These are phyloP conservation scores for Drosophila sordidula DNA, from an alignment of 2,888 invertebrate species.

Conservation along the genomic window DNA sequence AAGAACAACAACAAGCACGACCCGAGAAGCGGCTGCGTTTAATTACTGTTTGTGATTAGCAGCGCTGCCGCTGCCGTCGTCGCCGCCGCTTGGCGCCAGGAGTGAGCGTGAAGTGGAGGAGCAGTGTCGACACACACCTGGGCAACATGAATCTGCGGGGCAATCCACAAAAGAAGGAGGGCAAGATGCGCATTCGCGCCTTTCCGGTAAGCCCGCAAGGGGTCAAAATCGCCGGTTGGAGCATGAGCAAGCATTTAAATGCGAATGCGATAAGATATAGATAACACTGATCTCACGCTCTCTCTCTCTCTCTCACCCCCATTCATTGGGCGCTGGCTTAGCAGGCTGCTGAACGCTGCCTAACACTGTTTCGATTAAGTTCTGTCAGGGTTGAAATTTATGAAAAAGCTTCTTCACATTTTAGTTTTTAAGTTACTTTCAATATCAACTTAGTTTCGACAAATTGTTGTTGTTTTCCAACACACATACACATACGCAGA, in stretches of 20 bases:
- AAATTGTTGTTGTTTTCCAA: conserved; percentile 70
- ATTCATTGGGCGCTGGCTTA: conserved; percentile 23
- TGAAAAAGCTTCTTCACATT: conserved; percentile 55
- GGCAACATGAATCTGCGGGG: conserved; percentile 84
- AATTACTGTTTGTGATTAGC: conserved; percentile 23
- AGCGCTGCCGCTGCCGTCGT: conserved; percentile 28
- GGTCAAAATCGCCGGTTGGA: conserved; percentile 15
- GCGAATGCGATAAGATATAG: conserved; percentile 28
- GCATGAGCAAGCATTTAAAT: conserved; percentile 24
- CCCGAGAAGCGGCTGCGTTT: conserved; percentile 11
- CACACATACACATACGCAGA: conserved; percentile 47
- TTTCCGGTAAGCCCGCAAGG: conserved; percentile 93
- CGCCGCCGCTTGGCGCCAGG: conserved; percentile 33
- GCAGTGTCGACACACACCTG: conserved; percentile 78
- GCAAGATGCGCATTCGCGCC: conserved; percentile 98
- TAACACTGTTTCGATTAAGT: conserved; percentile 30
- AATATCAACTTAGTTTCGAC: conserved; percentile 63
- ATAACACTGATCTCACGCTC: conserved; percentile 1
- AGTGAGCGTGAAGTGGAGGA: conserved; percentile 79
- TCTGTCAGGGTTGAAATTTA: conserved; percentile 50
- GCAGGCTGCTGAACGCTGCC: conserved; percentile 39
- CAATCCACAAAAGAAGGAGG: conserved; percentile 93
- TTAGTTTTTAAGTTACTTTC: conserved; percentile 75
- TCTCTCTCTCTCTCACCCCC: neutral
- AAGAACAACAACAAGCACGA: conserved; percentile 31